These are phyloP conservation scores for Corvus hawaiiensis DNA, from an alignment of 2,113 vertebrate genomes.

Conservation along the genomic window DNA sequence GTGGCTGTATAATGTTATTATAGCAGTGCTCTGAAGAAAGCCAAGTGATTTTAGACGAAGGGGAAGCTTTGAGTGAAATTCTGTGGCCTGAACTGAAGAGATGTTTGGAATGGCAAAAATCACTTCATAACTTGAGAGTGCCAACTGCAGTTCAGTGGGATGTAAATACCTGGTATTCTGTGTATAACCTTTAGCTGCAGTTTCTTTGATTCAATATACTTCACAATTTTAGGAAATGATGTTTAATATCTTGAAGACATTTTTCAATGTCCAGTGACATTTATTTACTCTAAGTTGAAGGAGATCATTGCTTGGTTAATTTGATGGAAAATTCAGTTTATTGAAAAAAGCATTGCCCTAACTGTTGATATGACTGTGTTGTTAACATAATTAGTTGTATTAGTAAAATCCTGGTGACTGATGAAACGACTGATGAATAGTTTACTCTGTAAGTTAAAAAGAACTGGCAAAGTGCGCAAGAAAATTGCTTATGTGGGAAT, in stretches of 20 bases:
- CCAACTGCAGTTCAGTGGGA: background rate
- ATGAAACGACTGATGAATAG: background rate
- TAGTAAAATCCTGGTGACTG: background rate
- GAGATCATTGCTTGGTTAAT: background rate
- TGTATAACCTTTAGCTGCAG: background rate
- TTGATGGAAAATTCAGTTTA: background rate
- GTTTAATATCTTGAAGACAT: background rate
- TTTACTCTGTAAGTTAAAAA: background rate
- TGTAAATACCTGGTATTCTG: background rate
- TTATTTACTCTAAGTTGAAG: background rate
- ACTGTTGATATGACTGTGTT: background rate
- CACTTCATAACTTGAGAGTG: background rate
- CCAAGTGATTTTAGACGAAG: background rate
- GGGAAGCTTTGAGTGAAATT: background rate
- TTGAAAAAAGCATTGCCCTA: background rate
- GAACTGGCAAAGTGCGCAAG: background rate
- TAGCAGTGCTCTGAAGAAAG: background rate
- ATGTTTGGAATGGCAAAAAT: background rate
- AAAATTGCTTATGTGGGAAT: background rate
- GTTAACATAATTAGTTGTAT: background rate
- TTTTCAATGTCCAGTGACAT: background rate
- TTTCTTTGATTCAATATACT: background rate
- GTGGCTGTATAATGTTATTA: background rate
- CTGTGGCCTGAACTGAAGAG: background rate
- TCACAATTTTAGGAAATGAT: background rate